Conservation (phyloP, 1,140 invertebrate genomes). For the Ceratitis capitata region DNA sequence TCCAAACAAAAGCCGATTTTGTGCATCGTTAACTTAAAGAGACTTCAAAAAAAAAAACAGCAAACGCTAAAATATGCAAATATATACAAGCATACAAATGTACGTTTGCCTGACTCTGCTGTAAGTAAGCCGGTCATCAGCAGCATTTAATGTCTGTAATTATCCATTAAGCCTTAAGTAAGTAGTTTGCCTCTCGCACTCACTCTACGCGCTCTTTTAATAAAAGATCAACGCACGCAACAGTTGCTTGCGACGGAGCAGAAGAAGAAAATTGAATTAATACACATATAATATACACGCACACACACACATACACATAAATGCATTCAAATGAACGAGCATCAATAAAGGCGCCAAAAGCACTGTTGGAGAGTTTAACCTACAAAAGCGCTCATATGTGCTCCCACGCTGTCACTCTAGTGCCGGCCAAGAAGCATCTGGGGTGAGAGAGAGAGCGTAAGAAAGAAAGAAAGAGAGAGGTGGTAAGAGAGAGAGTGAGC, state of each 20-base stretch:
- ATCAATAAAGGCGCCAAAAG: background rate
- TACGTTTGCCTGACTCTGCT: background rate
- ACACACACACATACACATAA: background rate
- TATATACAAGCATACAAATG: background rate
- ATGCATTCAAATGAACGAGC: background rate
- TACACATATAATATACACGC: background rate
- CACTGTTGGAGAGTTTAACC: background rate
- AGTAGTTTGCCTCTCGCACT: background rate
- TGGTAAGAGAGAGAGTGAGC: no score
- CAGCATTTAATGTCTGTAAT: background rate
- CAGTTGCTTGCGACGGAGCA: background rate
- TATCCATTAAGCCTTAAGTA: background rate
- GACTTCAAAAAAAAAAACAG: no score
- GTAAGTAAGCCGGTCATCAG: background rate
- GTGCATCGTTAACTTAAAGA: no score
- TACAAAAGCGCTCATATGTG: no score
- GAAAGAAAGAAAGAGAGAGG: no score
- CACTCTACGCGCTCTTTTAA: background rate
- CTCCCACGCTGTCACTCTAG: background rate
- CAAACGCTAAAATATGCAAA: background rate
- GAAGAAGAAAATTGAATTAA: background rate
- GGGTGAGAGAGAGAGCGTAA: background rate
- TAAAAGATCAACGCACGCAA: constrained; percentile 33
- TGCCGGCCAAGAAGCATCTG: background rate
- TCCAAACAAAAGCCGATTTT: no score